Conservation (phyloP, 2,888 invertebrate genomes). For the Bombylius discolor region DNA sequence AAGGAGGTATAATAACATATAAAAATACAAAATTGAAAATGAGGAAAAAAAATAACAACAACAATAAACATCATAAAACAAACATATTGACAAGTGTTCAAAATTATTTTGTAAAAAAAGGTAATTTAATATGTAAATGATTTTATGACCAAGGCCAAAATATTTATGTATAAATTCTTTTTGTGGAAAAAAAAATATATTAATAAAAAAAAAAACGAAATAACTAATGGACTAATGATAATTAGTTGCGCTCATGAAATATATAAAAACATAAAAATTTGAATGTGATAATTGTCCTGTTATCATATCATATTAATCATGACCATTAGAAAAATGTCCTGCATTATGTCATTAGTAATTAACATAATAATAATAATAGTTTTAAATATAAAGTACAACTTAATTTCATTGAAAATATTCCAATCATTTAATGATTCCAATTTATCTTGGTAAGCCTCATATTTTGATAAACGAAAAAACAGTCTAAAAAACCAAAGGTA, state of each 20-base stretch:
- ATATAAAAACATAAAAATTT: slow-evolving; percentile 3
- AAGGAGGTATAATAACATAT: no score
- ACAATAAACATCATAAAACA: no score
- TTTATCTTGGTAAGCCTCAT: background rate
- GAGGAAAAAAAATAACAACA: no score
- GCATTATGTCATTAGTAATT: slow-evolving; percentile 14
- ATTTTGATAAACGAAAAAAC: background rate
- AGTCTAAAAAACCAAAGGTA: background rate
- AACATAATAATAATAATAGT: slow-evolving; percentile 10
- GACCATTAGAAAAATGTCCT: slow-evolving; percentile 12
- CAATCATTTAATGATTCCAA: background rate
- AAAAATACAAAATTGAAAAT: no score
- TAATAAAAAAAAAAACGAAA: no score
- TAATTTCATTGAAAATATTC: background rate
- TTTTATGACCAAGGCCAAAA: background rate
- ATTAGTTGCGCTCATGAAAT: no score
- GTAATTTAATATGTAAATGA: background rate
- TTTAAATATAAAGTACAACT: background rate
- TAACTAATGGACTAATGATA: background rate
- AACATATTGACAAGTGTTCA: background rate
- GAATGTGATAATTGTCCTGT: slow-evolving; percentile 13
- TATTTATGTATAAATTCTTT: no score
- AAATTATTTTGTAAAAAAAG: background rate
- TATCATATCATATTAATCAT: slow-evolving; percentile 13
- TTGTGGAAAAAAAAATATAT: no score